Evolutionary conservation across 2,888 invertebrate species (phyloP).

Genomic region (Phyto melanocephala): DNA sequence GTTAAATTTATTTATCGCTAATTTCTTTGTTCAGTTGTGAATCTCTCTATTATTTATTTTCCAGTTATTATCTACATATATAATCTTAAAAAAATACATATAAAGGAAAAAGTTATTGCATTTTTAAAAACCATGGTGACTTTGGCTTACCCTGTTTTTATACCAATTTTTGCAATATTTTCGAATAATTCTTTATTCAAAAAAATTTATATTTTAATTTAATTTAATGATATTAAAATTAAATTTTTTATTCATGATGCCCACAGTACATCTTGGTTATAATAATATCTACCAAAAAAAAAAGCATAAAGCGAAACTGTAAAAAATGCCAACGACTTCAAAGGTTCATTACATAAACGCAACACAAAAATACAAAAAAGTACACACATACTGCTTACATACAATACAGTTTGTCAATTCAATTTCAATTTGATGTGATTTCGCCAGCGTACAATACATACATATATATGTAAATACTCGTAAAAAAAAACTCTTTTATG

Average conservation of each 20-base stretch:
- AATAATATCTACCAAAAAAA: not conserved
- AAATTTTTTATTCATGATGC: no score
- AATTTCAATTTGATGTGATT: conserved; percentile 26
- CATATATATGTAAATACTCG: not conserved
- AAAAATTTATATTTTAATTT: not conserved
- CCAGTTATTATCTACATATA: no score
- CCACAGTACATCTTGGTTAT: conserved; percentile 7
- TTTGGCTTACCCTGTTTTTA: no score
- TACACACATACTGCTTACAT: no score
- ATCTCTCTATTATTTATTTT: no score
- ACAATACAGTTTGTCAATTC: not conserved
- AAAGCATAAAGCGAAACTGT: not conserved
- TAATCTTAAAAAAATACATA: no score
- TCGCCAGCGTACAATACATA: conserved; percentile 15
- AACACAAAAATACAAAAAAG: not conserved
- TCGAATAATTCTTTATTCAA: no score
- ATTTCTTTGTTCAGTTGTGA: no score
- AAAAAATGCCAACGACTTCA: conserved; percentile 54
- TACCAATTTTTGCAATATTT: no score
- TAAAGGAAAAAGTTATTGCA: no score
- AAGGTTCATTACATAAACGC: conserved; percentile 22
- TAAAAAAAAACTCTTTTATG: conserved; percentile 22
- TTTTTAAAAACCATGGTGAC: no score
- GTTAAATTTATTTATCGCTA: no score
- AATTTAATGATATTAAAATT: not conserved